Evolutionary conservation across 1,140 invertebrate species (phyloP).

Genomic region (Centruroides sculpturatus): DNA sequence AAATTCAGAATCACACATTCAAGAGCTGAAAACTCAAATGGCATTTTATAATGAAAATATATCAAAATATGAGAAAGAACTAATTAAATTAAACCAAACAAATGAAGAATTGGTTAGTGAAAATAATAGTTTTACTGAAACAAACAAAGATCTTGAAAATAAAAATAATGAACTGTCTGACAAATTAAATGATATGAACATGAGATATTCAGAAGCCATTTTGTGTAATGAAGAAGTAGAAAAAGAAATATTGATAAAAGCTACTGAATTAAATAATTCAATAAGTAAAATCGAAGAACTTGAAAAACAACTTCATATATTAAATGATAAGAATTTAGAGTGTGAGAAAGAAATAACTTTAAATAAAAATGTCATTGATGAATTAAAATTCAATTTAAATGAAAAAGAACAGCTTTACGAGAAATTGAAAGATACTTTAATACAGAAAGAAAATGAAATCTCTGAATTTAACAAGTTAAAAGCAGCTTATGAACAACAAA

Average conservation of each 20-base stretch:
- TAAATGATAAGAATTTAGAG: background rate
- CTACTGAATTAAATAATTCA: too few relatives aligned
- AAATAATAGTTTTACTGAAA: too few relatives aligned
- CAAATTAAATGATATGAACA: too few relatives aligned
- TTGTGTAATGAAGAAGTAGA: too few relatives aligned
- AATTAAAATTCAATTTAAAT: background rate
- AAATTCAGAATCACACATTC: background rate
- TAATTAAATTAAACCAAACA: background rate
- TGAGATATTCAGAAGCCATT: too few relatives aligned
- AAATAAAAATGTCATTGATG: background rate
- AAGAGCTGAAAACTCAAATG: background rate
- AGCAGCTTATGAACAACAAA: background rate
- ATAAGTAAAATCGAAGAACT: too few relatives aligned
- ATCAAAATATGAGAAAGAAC: background rate
- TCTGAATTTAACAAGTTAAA: background rate
- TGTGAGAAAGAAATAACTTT: background rate
- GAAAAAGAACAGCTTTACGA: background rate
- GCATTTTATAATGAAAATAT: background rate
- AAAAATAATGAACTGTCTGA: too few relatives aligned
- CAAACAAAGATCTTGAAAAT: too few relatives aligned
- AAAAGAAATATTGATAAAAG: too few relatives aligned
- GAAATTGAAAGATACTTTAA: background rate
- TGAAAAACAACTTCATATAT: too few relatives aligned
- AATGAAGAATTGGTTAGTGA: background rate
- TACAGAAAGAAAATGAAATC: constrained; percentile 1